A percentile compares a stretch with the other conserved stretches of the same genome.
phyloP scores from a whole-genome alignment of 2,888 invertebrate species.

The Philonicus albiceps region DNA sequence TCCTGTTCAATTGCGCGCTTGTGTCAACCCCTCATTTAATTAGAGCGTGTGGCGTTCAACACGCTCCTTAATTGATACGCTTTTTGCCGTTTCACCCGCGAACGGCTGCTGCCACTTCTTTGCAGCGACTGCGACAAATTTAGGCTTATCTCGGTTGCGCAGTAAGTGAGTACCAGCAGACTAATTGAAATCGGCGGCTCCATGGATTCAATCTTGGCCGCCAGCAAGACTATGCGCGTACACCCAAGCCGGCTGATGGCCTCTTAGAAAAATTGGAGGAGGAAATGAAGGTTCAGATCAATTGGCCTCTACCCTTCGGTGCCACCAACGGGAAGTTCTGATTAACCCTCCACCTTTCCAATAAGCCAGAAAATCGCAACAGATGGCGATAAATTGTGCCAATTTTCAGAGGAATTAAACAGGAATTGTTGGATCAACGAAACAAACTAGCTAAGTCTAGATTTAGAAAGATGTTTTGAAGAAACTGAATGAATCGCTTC shows the following conservation, averaged over 20 bases:
- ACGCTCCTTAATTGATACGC: constrained; percentile 42
- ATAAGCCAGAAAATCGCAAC: constrained; percentile 28
- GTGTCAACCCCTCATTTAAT: constrained; percentile 41
- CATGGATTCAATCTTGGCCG: constrained; percentile 19
- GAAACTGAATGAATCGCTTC: neutral
- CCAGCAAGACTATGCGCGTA: neutral
- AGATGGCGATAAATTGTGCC: neutral
- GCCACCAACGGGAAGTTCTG: constrained; percentile 31
- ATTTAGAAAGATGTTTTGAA: neutral
- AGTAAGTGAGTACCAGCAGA: constrained; percentile 3
- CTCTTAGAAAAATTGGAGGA: constrained; percentile 12
- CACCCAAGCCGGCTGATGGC: no score
- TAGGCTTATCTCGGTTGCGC: neutral
- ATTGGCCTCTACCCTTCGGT: constrained; percentile 41
- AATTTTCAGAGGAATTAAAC: neutral
- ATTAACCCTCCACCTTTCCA: constrained; percentile 32
- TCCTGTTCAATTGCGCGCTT: constrained; percentile 44
- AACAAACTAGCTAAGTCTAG: neutral
- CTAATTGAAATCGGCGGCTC: constrained; percentile 22
- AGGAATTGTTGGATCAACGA: neutral
- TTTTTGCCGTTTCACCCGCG: neutral
- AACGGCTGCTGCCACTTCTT: neutral
- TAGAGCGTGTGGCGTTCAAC: constrained; percentile 41
- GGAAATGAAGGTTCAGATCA: constrained; percentile 49
- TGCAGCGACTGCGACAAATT: neutral